Evolutionary conservation across 2,888 invertebrate genomes (phyloP), one percentile per base, ranked within the genome.

Genomic region (Hesperia comma): DNA sequence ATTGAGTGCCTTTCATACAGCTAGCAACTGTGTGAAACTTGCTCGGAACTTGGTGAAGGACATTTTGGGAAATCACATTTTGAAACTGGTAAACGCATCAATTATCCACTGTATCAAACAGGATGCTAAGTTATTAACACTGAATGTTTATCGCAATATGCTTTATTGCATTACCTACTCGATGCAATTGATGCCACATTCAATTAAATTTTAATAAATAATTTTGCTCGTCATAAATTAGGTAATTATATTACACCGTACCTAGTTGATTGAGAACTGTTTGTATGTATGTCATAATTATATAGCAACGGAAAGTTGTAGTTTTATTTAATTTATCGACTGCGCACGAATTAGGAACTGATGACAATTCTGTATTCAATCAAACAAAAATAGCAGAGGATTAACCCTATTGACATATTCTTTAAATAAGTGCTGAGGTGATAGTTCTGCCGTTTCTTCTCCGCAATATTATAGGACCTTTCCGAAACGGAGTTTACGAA

Each of bases 31-130:
- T 26, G 64, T 64, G 64, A 64, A 64, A 64, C 64, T 49, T 37
- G 51, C 37, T 37, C 12, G 40, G 40, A 49, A 21, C 10, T 17
- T 58, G 40, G 43, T 53, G 64, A 64, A 64, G 64, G 64, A 58
- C 64, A 51, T 32, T 64, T 64, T 64, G 58, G 53, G 64, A 64
- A 64, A 64, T 53, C 64, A 64, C 51, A 57, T 64, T 51, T 58
- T 64, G 63, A 58, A 64, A 64, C 63, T 56, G 63, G 15, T 58
- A 64, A 41, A 51, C 51, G 15, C 10, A 21, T 19, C 49, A 64
- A 64, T 64, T 64, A 64, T 53, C 19, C 6, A 58, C 19, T n/a
- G n/a, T 46, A 46, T 32, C 33, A 21, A 49, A 54, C 58, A 58
- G 64, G 64, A 64, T 58, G 57, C 32, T 32, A 14, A 10, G 51